Conservation (phyloP, 2,888 invertebrate species). For the Metacarcinus magister region DNA sequence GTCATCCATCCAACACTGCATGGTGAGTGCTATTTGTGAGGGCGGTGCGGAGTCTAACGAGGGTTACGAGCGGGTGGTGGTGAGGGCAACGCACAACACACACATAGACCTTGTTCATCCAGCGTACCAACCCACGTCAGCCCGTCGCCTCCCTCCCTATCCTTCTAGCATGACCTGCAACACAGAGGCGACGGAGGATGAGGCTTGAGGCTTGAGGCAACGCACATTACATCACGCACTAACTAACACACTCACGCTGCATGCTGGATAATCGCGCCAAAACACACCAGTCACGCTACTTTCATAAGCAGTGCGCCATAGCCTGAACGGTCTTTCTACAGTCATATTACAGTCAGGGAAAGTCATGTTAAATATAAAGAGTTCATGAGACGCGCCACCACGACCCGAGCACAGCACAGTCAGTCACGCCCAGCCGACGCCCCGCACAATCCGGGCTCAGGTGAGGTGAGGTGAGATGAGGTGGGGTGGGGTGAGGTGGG, state of each 20-base stretch:
- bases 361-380: no score
- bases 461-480: neutral
- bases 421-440: neutral
- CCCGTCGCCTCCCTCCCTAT: slow-evolving; percentile 6
- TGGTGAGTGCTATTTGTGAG: neutral
- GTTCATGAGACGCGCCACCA: no score
- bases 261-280: neutral
- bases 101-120: neutral
- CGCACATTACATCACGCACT: no score
- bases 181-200: neutral
- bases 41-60: neutral
- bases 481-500: no score
- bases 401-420: neutral
- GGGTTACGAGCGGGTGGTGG: neutral
- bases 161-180: slow-evolving; percentile 6
- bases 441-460: neutral
- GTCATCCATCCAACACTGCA: neutral
- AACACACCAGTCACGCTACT: neutral
- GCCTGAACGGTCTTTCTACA: neutral
- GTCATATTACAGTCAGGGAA: neutral
- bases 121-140: neutral
- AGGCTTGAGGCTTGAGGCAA: neutral
- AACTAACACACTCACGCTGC: neutral
- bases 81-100: neutral
- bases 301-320: neutral